These are phyloP conservation scores for Caenorhabditis angaria DNA, from an alignment of 2,888 invertebrate genomes.

Conservation along the genomic window DNA sequence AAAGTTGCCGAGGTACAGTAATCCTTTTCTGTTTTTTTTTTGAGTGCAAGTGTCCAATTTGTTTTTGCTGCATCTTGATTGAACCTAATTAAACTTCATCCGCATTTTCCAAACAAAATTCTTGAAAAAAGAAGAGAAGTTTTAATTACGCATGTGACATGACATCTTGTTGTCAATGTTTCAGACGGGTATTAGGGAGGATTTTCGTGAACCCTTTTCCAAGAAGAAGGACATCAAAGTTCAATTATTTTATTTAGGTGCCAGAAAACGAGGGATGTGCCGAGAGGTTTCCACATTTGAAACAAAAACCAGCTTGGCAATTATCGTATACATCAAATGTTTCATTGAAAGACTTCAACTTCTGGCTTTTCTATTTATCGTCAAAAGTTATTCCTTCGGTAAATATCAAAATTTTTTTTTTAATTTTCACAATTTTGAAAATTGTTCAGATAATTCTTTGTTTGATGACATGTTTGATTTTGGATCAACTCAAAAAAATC, in stretches of 20 bases:
- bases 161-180: background rate
- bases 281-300: conserved; percentile 48
- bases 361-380: conserved; percentile 61
- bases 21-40: background rate
- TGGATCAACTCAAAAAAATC: conserved; percentile 60
- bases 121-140: background rate
- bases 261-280: conserved; percentile 58
- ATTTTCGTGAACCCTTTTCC: background rate
- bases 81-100: conserved; percentile 27
- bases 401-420: conserved; percentile 9
- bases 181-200: background rate
- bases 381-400: conserved; percentile 58
- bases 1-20: conserved; percentile 49
- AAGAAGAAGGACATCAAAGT: background rate
- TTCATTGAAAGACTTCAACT: conserved; percentile 56
- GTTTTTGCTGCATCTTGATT: conserved; percentile 21
- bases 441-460: conserved; percentile 57
- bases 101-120: background rate
- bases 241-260: conserved; percentile 30
- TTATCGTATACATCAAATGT: conserved; percentile 50
- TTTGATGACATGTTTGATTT: conserved; percentile 64
- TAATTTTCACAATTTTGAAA: background rate
- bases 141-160: conserved; percentile 3
- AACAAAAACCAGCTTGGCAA: conserved; percentile 52
- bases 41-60: background rate